Conservation (phyloP, 1,140 invertebrate genomes). For the Papilio helenus region DNA sequence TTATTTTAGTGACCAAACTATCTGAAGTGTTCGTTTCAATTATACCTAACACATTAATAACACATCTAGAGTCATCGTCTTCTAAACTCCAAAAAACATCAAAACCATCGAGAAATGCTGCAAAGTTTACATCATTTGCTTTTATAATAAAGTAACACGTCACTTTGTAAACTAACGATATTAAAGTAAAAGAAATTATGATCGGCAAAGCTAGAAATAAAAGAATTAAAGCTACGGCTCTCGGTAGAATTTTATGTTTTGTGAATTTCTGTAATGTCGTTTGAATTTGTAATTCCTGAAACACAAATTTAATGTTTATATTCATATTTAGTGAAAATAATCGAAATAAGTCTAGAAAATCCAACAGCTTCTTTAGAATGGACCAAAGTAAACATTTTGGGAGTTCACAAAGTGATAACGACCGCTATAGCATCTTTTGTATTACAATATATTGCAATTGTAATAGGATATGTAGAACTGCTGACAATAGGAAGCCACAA, state of each 20-base stretch:
- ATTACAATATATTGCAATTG: neutral
- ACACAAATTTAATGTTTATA: neutral
- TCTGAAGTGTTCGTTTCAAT: constrained; percentile 69
- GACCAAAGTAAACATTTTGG: too few relatives aligned
- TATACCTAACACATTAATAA: constrained; percentile 77
- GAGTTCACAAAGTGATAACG: too few relatives aligned
- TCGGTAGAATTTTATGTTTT: constrained; percentile 46
- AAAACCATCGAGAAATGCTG: constrained; percentile 76
- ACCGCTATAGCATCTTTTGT: too few relatives aligned
- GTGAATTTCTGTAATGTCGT: constrained; percentile 14
- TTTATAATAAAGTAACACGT: constrained; percentile 59
- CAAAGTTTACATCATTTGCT: constrained; percentile 67
- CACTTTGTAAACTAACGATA: constrained; percentile 61
- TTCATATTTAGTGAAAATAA: too few relatives aligned
- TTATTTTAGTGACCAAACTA: constrained; percentile 53
- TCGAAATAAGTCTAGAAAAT: too few relatives aligned
- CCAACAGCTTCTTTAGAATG: too few relatives aligned
- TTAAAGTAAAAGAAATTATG: constrained; percentile 48
- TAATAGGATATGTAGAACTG: neutral
- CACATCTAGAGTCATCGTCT: constrained; percentile 63
- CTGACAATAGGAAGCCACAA: neutral
- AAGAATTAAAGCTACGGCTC: constrained; percentile 50
- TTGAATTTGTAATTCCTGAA: constrained; percentile 11
- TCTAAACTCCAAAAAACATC: constrained; percentile 83
- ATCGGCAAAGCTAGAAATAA: constrained; percentile 57